Evolutionary conservation across 2,888 invertebrate species (phyloP).

Genomic region (Glaucopsyche alexis): DNA sequence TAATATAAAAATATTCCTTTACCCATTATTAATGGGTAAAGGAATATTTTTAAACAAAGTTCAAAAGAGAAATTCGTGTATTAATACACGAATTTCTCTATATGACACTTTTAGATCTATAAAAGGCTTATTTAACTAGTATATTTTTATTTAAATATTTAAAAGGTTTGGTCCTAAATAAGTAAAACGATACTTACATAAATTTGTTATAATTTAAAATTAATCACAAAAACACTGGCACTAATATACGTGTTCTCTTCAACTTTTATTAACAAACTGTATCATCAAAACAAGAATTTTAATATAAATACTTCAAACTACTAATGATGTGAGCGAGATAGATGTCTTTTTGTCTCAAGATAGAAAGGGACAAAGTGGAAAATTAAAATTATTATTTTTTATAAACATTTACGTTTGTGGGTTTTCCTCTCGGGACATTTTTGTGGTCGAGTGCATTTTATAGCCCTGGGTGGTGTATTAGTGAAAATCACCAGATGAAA

Average conservation of each 20-base stretch:
- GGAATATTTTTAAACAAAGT: no score
- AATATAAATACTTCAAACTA: constrained; percentile 5
- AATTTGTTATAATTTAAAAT: neutral
- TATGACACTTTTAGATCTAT: no score
- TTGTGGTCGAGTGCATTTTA: neutral
- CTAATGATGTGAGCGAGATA: constrained; percentile 9
- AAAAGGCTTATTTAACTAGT: no score
- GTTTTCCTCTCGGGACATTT: constrained; percentile 6
- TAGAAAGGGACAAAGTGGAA: constrained; percentile 32
- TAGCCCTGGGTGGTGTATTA: neutral
- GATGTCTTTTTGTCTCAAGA: constrained; percentile 8
- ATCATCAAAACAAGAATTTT: neutral
- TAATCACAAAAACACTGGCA: constrained; percentile 3
- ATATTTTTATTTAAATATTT: no score
- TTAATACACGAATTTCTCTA: no score
- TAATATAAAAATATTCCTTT: no score
- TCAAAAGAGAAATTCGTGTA: no score
- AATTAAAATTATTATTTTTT: constrained; percentile 34
- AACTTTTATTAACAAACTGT: constrained; percentile 2
- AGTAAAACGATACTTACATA: neutral
- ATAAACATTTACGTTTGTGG: neutral
- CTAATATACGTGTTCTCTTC: neutral
- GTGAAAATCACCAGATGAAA: neutral
- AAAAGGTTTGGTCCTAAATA: no score
- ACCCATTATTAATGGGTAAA: no score